Evolutionary conservation across 2,888 invertebrate species (phyloP), one percentile per base, ranked within the genome.

Genomic region (Sinohyriopsis cumingii): DNA sequence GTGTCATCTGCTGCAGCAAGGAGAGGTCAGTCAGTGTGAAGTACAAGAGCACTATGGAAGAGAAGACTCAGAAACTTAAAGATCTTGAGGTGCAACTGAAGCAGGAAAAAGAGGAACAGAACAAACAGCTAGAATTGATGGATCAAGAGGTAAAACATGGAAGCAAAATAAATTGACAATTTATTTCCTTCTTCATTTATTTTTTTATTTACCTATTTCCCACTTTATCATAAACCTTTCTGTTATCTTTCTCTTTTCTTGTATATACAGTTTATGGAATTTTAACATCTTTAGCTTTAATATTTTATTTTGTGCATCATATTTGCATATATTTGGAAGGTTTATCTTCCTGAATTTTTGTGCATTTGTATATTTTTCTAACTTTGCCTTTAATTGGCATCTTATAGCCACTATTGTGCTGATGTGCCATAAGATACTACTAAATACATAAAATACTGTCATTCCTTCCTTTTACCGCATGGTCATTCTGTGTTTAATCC

Each of bases 21-120:
- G 87, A 88, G 75, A 86, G 87, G 71, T 75, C 81, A 0, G 68
- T 84, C 57, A 69, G 84, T 24, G 61, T 74, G n/a, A 87, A 85
- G 65, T 85, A 79, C 72, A 85, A 85, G 76, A 76, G 69, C 24
- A 70, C 74, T 22, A 70, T 84, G 24, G 85, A 84, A 63, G 86
- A 87, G 28, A 82, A 82, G 57, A 77, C 75, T 9, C 66, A 77
- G 18, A 67, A 68, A 55, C 75, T 85, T 20, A 65, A 73, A 53
- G 73, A 78, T 6, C 76, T 89, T n/a, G 87, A 89, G 71, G 65
- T 67, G 5, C 71, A 77, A 22, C 75, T 90, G n/a, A 69, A 78
- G 9, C 68, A 76, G 5, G 86, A 86, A 69, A 84, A 83, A 69
- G 77, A 84, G 22, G 87, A 87, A 69, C 84, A 85, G 73, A 85